Conservation (phyloP, 2,113 vertebrate species). For the Rousettus leschenaultii region DNA sequence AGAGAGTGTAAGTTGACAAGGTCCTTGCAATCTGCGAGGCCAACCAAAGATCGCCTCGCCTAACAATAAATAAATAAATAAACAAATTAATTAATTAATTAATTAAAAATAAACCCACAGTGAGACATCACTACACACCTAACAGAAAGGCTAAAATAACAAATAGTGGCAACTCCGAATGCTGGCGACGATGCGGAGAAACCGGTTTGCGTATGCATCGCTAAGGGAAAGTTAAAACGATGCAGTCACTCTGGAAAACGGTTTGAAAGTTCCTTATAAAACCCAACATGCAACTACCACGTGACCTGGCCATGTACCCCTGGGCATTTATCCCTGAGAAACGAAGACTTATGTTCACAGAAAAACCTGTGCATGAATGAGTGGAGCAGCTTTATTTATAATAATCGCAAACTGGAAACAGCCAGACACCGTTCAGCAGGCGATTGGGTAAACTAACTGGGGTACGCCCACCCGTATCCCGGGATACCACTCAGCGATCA, state of each 20-base stretch:
- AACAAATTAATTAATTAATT: too few relatives aligned
- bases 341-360: not conserved
- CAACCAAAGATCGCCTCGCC: too few relatives aligned
- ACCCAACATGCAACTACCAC: not conserved
- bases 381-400: not conserved
- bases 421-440: not conserved
- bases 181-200: not conserved
- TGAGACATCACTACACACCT: not conserved
- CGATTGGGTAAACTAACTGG: not conserved
- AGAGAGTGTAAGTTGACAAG: too few relatives aligned
- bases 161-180: not conserved
- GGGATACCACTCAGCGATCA: too few relatives aligned
- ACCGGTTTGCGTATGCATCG: not conserved
- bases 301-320: not conserved
- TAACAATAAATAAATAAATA: too few relatives aligned
- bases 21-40: too few relatives aligned
- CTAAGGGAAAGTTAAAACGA: not conserved
- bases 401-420: not conserved
- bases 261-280: not conserved
- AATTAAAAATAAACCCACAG: not conserved
- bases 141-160: not conserved
- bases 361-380: not conserved
- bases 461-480: too few relatives aligned
- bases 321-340: not conserved
- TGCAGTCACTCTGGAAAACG: not conserved